phyloP scores from a whole-genome alignment of 2,888 invertebrate species.

The Xylophagus ater region DNA sequence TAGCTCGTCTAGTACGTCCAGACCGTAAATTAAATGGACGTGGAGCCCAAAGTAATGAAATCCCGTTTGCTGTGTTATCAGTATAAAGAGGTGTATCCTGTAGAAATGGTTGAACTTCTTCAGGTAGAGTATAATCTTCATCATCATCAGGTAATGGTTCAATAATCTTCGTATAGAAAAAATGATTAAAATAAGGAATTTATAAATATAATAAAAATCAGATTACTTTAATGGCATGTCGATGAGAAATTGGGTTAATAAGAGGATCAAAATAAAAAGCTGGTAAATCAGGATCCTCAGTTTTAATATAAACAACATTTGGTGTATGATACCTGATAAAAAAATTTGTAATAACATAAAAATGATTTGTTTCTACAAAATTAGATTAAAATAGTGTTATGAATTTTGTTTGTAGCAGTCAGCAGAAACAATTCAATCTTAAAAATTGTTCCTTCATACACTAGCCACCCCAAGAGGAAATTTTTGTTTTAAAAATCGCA shows the following conservation, averaged over 20 bases:
- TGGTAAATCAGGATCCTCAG: constrained; percentile 98
- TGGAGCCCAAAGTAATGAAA: constrained; percentile 93
- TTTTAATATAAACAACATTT: constrained; percentile 98
- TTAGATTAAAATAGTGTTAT: constrained; percentile 1
- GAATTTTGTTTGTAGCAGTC: constrained; percentile 43
- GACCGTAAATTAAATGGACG: constrained; percentile 96
- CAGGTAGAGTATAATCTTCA: constrained; percentile 86
- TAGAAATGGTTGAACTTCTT: constrained; percentile 82
- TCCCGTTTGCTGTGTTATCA: constrained; percentile 98
- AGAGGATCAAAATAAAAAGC: constrained; percentile 99
- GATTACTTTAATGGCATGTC: constrained; percentile 68
- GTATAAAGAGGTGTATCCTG: constrained; percentile 94
- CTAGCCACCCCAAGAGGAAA: constrained; percentile 45
- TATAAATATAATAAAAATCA: constrained; percentile 1
- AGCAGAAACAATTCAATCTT: constrained; percentile 40
- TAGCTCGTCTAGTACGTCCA: constrained; percentile 82
- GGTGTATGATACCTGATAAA: constrained; percentile 89
- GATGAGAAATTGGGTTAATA: constrained; percentile 97
- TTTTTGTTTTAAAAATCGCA: constrained; percentile 48
- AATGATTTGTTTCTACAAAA: background rate
- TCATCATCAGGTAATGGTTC: constrained; percentile 89
- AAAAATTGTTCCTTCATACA: constrained; percentile 36
- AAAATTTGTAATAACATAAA: background rate
- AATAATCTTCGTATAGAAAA: constrained; percentile 41
- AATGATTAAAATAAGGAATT: no score